Percentiles rank a stretch among this genome's conserved stretches.
phyloP scores from a whole-genome alignment of 2,888 invertebrate genomes.

The Diloba caeruleocephala region DNA sequence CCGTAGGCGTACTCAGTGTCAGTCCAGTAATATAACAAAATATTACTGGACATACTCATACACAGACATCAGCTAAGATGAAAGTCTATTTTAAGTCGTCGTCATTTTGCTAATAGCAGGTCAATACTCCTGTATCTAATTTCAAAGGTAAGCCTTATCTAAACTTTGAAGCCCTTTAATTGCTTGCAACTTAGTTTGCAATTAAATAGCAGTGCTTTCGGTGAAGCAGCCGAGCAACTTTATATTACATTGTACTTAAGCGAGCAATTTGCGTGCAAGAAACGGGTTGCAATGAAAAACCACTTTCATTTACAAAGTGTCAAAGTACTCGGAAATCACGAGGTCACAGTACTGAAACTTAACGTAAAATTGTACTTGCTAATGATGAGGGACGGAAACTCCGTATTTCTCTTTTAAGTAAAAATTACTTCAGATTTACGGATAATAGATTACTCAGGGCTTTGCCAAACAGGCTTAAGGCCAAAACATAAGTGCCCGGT shows the following conservation, averaged over 20 bases:
- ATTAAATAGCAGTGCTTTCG: constrained; percentile 23
- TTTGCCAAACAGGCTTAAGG: constrained; percentile 27
- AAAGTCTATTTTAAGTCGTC: too few species aligned
- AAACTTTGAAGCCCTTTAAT: constrained; percentile 34
- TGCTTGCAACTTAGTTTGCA: constrained; percentile 22
- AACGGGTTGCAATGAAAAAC: constrained; percentile 23
- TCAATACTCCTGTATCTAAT: constrained; percentile 6
- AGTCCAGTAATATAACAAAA: too few species aligned
- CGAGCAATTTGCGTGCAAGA: constrained; percentile 20
- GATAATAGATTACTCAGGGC: constrained; percentile 26
- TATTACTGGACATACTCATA: too few species aligned
- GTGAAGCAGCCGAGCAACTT: constrained; percentile 12
- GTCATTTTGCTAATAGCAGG: constrained; percentile 2
- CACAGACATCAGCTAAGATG: too few species aligned
- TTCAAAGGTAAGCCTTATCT: constrained; percentile 18
- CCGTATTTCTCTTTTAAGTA: constrained; percentile 34
- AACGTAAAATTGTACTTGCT: constrained; percentile 32
- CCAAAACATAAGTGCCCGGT: too few species aligned
- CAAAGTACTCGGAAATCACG: constrained; percentile 20
- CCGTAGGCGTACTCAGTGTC: too few species aligned
- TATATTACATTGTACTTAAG: constrained; percentile 13
- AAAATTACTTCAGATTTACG: constrained; percentile 41
- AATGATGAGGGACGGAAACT: constrained; percentile 23
- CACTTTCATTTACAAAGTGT: constrained; percentile 36
- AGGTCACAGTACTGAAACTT: constrained; percentile 19